Conservation (phyloP, 1,140 invertebrate genomes). For the Condylostylus longicornis region DNA sequence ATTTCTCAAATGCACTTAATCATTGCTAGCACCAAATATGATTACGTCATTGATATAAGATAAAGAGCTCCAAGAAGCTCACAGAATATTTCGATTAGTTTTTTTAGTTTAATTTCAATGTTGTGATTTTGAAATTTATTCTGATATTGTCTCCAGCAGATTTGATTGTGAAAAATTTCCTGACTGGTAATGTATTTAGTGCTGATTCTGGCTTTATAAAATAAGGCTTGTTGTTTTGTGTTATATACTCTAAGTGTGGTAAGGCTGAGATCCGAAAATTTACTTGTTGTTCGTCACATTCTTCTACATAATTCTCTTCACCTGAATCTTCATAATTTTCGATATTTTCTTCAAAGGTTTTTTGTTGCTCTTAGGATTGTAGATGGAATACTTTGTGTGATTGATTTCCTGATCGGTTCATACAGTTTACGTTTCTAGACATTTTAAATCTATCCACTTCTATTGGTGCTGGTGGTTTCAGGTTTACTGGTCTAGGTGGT, state of each 20-base stretch:
- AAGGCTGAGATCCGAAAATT: too few relatives aligned
- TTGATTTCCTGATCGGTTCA: constrained; percentile 7
- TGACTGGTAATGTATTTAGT: not conserved
- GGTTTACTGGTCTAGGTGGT: not conserved
- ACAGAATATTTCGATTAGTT: not conserved
- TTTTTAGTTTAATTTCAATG: not conserved
- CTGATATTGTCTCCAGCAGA: constrained; percentile 1
- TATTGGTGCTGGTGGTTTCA: constrained; percentile 9
- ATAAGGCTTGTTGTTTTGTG: constrained; percentile 1
- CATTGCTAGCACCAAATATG: constrained; percentile 4
- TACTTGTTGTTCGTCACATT: constrained; percentile 4
- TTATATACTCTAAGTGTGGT: constrained; percentile 5
- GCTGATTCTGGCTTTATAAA: constrained; percentile 1
- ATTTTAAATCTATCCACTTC: constrained; percentile 7
- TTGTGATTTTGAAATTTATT: constrained; percentile 2
- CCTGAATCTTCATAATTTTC: constrained; percentile 3
- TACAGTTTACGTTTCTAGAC: constrained; percentile 8
- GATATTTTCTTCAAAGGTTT: constrained; percentile 4
- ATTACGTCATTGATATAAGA: constrained; percentile 22
- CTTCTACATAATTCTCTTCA: not conserved
- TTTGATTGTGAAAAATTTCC: not conserved
- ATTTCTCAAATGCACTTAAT: constrained; percentile 1
- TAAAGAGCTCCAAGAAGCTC: not conserved
- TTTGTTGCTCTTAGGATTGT: constrained; percentile 2
- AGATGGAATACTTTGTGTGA: not conserved